Percentiles rank a stretch among this genome's conserved stretches.
Evolutionary conservation across 2,888 invertebrate genomes (phyloP).

Genomic region (Rutpela maculata): DNA sequence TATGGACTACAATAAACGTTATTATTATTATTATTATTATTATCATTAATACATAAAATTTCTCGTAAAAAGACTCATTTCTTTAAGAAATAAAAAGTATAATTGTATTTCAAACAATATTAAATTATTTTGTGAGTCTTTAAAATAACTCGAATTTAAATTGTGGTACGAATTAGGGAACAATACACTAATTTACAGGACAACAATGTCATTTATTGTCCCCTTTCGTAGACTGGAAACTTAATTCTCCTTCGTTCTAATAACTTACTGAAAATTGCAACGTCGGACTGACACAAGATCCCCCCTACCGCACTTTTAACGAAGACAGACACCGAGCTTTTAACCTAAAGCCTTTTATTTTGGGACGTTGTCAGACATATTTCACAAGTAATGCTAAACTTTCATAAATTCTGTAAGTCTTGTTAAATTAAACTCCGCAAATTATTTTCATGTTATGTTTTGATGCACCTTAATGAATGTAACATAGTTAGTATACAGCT

Average conservation of each 20-base stretch:
- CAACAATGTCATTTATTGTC: not conserved
- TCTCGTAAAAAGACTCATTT: too few species aligned
- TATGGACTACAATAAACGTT: too few species aligned
- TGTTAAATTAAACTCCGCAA: slow-evolving; percentile 38
- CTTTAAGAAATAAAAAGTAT: too few species aligned
- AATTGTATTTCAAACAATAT: too few species aligned
- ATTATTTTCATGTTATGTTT: slow-evolving; percentile 39
- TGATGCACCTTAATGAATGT: slow-evolving; percentile 39
- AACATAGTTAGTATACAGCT: slow-evolving; percentile 5
- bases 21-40: too few species aligned
- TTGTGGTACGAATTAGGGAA: not conserved
- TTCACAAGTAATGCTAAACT: slow-evolving; percentile 43
- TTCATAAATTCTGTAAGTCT: slow-evolving; percentile 43
- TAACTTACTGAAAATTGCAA: slow-evolving; percentile 24
- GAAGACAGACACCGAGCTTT: slow-evolving; percentile 26
- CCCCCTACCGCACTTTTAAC: not conserved
- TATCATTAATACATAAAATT: too few species aligned
- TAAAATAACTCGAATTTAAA: not conserved
- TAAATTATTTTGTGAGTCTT: too few species aligned
- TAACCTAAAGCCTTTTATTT: slow-evolving; percentile 25
- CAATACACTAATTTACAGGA: not conserved
- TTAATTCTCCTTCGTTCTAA: slow-evolving; percentile 7
- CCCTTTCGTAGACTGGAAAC: not conserved
- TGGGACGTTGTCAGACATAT: slow-evolving; percentile 37
- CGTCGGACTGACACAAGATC: not conserved